Evolutionary conservation across 1,140 invertebrate species (phyloP).

Genomic region (Nomia melanderi): DNA sequence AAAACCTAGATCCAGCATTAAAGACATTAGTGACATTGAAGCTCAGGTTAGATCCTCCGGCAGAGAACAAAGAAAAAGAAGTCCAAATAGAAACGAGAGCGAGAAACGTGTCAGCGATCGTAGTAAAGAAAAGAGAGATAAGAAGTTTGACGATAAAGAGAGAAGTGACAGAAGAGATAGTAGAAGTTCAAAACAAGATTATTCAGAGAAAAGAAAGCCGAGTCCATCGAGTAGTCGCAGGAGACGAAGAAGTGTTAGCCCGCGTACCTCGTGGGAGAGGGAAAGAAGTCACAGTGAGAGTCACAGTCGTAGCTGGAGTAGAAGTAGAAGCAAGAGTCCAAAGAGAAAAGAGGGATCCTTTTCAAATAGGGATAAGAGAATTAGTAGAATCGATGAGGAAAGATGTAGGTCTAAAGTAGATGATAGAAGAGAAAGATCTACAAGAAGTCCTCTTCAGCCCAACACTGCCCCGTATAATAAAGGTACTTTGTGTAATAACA

Average conservation of each 20-base stretch:
- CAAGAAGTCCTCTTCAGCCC: conserved; percentile 68
- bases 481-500: conserved; percentile 48
- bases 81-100: conserved; percentile 62
- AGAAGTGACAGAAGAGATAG: conserved; percentile 53
- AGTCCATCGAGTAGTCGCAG: conserved; percentile 66
- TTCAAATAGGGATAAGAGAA: conserved; percentile 40
- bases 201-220: conserved; percentile 56
- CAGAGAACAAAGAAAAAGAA: conserved; percentile 60
- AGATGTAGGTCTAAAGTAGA: conserved; percentile 62
- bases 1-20: conserved; percentile 22
- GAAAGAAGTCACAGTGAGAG: conserved; percentile 67
- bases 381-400: conserved; percentile 67
- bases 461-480: conserved; percentile 49
- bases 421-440: conserved; percentile 70
- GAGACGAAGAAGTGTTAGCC: conserved; percentile 64
- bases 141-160: conserved; percentile 65
- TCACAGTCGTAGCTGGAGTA: conserved; percentile 70
- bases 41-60: conserved; percentile 33
- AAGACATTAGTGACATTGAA: conserved; percentile 28
- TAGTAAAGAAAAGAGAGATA: conserved; percentile 61
- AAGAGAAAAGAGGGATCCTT: conserved; percentile 66
- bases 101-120: conserved; percentile 66
- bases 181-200: conserved; percentile 53
- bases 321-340: conserved; percentile 76
- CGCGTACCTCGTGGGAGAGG: conserved; percentile 69